Percentiles rank a stretch among this genome's conserved stretches.
These are phyloP conservation scores for Onychostruthus taczanowskii DNA, from an alignment of 2,113 vertebrate species.

Conservation along the genomic window DNA sequence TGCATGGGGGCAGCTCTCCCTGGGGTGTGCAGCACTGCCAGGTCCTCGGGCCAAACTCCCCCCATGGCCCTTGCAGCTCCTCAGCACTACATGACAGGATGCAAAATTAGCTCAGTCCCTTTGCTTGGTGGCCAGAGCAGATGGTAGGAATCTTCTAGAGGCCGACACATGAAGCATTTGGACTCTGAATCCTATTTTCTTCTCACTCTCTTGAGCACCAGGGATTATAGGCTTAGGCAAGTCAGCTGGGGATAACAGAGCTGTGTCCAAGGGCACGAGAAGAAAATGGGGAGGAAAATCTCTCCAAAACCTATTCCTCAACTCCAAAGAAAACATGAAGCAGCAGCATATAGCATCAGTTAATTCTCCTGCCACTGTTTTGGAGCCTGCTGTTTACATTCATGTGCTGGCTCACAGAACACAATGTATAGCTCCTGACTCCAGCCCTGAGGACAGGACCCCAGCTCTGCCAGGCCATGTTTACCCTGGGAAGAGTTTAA, in stretches of 20 bases:
- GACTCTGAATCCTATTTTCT: conserved; percentile 56
- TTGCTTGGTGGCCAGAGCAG: conserved; percentile 60
- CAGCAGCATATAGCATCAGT: conserved; percentile 64
- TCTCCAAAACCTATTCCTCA: conserved; percentile 65
- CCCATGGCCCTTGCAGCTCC: not conserved
- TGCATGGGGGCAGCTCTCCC: not conserved
- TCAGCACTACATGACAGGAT: conserved; percentile 1
- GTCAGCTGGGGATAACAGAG: conserved; percentile 64
- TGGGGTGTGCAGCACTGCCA: not conserved
- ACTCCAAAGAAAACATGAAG: conserved; percentile 61
- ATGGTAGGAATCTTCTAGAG: conserved; percentile 62
- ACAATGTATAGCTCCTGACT: conserved; percentile 50
- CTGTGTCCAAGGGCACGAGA: conserved; percentile 44
- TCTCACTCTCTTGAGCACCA: conserved; percentile 62
- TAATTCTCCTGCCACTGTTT: conserved; percentile 67
- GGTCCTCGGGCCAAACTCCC: not conserved
- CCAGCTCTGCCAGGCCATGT: fast-evolving
- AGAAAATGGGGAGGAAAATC: conserved; percentile 55
- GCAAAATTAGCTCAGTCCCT: conserved; percentile 36
- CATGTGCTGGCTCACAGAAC: conserved; percentile 32
- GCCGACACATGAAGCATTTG: conserved; percentile 42
- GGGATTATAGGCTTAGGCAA: conserved; percentile 65
- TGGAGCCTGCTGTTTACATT: conserved; percentile 67
- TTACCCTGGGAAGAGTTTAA: not conserved
- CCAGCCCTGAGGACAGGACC: conserved; percentile 32